These are phyloP conservation scores for Ambastaia sidthimunki DNA, from an alignment of 2,797 vertebrate species.

Conservation along the genomic window DNA sequence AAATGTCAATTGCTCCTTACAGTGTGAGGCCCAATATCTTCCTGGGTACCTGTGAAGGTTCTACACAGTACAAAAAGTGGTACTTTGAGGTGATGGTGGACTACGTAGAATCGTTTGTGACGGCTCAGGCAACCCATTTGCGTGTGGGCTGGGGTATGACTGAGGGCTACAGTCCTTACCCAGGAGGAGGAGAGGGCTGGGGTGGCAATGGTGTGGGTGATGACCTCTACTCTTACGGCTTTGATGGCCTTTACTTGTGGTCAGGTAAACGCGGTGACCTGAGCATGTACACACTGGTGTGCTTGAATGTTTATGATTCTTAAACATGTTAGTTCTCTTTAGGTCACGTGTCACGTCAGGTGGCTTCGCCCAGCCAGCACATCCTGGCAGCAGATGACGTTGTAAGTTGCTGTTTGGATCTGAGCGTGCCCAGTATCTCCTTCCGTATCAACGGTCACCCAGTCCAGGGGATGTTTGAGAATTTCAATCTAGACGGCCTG, in stretches of 20 bases:
- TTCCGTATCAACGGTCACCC: conserved; percentile 92
- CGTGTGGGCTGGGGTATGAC: conserved; percentile 93
- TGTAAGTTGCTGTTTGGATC: conserved; percentile 91
- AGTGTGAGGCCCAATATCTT: conserved; percentile 93
- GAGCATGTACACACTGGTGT: background rate
- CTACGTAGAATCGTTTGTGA: conserved; percentile 84
- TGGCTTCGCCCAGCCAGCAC: conserved; percentile 84
- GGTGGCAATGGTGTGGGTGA: conserved; percentile 92
- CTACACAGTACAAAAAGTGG: conserved; percentile 92
- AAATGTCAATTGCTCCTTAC: conserved; percentile 29
- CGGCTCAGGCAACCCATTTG: conserved; percentile 82
- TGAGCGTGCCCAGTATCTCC: conserved; percentile 91
- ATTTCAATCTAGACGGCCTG: conserved; percentile 90
- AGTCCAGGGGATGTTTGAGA: conserved; percentile 93
- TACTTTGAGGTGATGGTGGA: conserved; percentile 94
- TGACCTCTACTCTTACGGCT: conserved; percentile 92
- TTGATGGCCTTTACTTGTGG: conserved; percentile 90
- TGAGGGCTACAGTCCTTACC: conserved; percentile 93
- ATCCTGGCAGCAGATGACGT: conserved; percentile 86
- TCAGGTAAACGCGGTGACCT: conserved; percentile 77
- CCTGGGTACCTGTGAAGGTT: conserved; percentile 88
- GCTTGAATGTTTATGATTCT: background rate
- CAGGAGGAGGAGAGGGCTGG: conserved; percentile 92
- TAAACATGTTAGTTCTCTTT: background rate
- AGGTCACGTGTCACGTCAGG: conserved; percentile 86